Evolutionary conservation across 1,140 invertebrate species (phyloP), one percentile per base, ranked within the genome.

Genomic region (Calephelis virginiensis): DNA sequence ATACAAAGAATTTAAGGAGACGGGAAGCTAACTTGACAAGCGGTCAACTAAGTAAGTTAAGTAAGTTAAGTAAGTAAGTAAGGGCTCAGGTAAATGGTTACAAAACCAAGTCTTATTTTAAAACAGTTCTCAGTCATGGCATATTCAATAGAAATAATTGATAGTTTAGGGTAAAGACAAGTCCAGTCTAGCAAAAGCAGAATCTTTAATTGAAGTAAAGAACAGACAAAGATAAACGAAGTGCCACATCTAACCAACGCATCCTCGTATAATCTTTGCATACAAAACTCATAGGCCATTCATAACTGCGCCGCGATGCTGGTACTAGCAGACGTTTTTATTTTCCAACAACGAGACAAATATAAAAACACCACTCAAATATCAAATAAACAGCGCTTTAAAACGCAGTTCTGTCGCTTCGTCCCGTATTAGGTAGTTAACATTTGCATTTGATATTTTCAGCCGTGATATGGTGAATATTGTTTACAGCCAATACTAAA

Each of bases 341-440:
- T 90, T 85, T 82, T 75, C 72, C 76, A 66, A 68, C 72, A 75
- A 76, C 80, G 80, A 81, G 76, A 80, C 74, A 76, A 80, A 81
- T 80, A 86, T 85, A 86, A 85, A 85, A 89, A 87, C 83, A 88
- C 80, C 82, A 86, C 82, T 86, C 80, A 85, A 85, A 85, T 82
- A 69, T 76, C 75, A 85, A 83, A 86, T 83, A 83, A 89, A 86
- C 83, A 84, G 76, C 72, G 79, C 77, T 87, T 87, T 84, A 83
- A 81, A 85, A 78, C 81, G 75, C 78, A 77, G 73, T 81, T 78
- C 71, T 72, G 75, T 72, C 69, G 75, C 78, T 83, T 78, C 78
- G 78, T 68, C 69, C 74, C 82, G 84, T 80, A 88, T 86, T 88
- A 90, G 85, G 85, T 86, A 83, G 83, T 90, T 89, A 90, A 86